Conservation (phyloP, 2,888 invertebrate species). For the Lepidonotus clava region DNA sequence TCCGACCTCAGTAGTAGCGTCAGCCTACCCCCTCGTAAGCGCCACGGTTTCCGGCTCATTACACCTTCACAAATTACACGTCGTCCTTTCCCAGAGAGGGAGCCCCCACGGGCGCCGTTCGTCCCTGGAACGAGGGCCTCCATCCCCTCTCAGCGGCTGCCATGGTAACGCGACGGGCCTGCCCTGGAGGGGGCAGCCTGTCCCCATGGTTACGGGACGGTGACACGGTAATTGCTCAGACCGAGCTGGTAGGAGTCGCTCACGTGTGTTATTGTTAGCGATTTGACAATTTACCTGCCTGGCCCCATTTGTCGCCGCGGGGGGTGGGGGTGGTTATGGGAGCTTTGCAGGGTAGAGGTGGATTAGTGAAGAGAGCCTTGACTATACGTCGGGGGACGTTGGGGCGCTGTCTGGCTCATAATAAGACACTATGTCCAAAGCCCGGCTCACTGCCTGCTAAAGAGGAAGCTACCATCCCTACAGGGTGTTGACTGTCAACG, state of each 20-base stretch:
- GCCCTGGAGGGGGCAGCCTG: background rate
- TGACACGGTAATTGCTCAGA: slow-evolving; percentile 11
- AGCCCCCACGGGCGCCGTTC: no score
- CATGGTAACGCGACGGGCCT: background rate
- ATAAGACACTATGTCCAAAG: no score
- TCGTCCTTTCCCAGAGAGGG: background rate
- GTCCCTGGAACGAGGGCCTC: no score
- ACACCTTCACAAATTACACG: background rate
- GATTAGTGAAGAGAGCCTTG: background rate
- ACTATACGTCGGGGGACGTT: no score
- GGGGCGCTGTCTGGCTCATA: no score
- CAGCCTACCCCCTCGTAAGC: no score
- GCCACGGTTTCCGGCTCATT: background rate
- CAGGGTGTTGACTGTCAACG: no score
- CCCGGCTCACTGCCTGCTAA: no score
- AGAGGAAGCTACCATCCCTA: no score
- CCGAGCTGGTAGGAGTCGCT: background rate
- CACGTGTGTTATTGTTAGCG: slow-evolving; percentile 15
- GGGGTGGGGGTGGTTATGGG: background rate
- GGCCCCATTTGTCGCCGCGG: background rate
- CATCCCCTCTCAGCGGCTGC: background rate
- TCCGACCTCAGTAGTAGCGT: no score
- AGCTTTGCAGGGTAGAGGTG: background rate
- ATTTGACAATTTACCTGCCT: slow-evolving; percentile 30
- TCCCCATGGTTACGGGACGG: slow-evolving; percentile 6